Evolutionary conservation across 2,113 vertebrate genomes (phyloP).

Genomic region (Oplegnathus fasciatus): DNA sequence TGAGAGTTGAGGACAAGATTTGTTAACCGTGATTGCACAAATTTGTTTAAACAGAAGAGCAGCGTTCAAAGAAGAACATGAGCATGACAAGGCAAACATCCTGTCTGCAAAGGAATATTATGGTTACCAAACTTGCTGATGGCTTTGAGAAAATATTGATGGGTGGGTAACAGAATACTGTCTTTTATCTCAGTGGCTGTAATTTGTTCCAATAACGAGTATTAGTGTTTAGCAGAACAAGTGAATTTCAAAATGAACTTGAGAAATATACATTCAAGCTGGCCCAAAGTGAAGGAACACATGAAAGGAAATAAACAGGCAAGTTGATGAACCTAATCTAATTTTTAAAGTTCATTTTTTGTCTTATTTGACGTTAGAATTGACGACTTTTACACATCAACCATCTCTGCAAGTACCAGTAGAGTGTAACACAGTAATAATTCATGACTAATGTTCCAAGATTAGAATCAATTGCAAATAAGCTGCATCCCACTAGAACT

Average conservation of each 20-base stretch:
- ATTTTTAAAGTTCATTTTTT: not conserved
- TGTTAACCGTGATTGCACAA: not conserved
- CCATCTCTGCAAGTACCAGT: not conserved
- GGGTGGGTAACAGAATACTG: conserved; percentile 1
- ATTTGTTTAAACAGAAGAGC: conserved; percentile 16
- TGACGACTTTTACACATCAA: conserved; percentile 8
- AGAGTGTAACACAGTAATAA: conserved; percentile 17
- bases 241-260: not conserved
- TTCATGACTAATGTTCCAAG: conserved; percentile 21
- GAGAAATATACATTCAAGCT: not conserved
- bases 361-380: not conserved
- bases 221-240: not conserved
- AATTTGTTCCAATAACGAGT: not conserved
- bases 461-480: conserved; percentile 35
- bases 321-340: not conserved
- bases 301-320: not conserved
- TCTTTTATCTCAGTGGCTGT: not conserved
- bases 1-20: conserved; percentile 23
- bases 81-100: conserved; percentile 2
- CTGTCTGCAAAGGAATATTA: conserved; percentile 12
- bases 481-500: conserved; percentile 16
- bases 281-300: not conserved
- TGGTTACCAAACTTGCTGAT: not conserved
- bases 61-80: not conserved
- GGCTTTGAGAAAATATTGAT: not conserved